These are phyloP conservation scores for Coturnix japonica DNA, from an alignment of 2,113 vertebrate species.

Conservation along the genomic window DNA sequence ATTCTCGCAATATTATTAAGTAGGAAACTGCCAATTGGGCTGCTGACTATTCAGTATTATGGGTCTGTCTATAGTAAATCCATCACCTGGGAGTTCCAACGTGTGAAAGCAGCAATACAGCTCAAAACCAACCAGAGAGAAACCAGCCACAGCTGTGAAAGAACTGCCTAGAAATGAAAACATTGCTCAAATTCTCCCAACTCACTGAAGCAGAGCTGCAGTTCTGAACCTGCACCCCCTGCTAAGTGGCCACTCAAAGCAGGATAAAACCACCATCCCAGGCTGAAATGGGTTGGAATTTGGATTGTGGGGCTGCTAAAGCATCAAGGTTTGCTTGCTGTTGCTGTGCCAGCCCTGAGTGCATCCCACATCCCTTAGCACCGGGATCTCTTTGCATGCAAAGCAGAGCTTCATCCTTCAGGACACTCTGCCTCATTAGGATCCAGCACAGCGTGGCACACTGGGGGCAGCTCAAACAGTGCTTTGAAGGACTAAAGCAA, in stretches of 20 bases:
- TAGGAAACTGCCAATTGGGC: neutral
- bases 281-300: neutral
- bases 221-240: neutral
- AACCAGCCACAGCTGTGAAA: neutral
- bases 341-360: neutral
- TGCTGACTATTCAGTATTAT: neutral
- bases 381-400: neutral
- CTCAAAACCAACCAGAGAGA: neutral
- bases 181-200: neutral
- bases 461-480: neutral
- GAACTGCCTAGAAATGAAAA: accelerated
- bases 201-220: neutral
- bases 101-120: neutral
- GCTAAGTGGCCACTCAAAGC: too few species aligned
- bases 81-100: neutral
- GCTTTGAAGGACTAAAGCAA: neutral
- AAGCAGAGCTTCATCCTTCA: neutral
- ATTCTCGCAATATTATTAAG: neutral
- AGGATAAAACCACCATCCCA: neutral
- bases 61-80: neutral
- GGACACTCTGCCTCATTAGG: neutral
- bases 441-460: neutral
- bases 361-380: neutral
- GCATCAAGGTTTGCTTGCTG: neutral
- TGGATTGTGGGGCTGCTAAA: neutral